Base-by-base conservation (phyloP, 2,888 invertebrate genomes). In the Zelleria hepariella region DNA sequence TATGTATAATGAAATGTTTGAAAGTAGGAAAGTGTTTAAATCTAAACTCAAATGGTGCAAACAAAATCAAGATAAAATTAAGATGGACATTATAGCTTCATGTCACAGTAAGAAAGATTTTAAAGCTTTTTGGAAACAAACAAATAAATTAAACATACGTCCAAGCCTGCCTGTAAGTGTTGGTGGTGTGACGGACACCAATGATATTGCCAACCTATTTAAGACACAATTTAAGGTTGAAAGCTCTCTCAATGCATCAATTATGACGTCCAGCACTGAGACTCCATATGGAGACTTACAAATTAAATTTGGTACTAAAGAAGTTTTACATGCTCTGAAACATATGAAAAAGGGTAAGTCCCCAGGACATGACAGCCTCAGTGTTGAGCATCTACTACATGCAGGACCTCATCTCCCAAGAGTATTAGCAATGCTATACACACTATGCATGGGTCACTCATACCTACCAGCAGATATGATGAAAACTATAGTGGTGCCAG, bases 1-100 rank as follows among this genome's bases (percentile, higher is more conserved):
- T n/a, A n/a, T 26, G n/a, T 62, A 61, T 27, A 27, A 48, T 1
- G 32, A 48, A 23, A 60, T 61, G 59, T 58, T 55, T 32, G 18
- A 49, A 3, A 26, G 58, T n/a, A 57, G 60, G 15, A 49, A 55
- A 24, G 51, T 53, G 2, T 59, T 59, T 55, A 58, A 62, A 49
- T 27, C 23, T 4, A 58, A 60, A 32, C 32, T 62, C 3, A 53
- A 32, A 32, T 58, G 32, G 23, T 59, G 62, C 48, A n/a, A n/a
- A n/a, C n/a, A n/a, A n/a, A n/a, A n/a, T n/a, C n/a, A n/a, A n/a
- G n/a, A n/a, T n/a, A n/a, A n/a, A n/a, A n/a, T n/a, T n/a, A n/a
- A n/a, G n/a, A n/a, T n/a, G n/a, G n/a, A n/a, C n/a, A n/a, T n/a
- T n/a, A n/a, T n/a, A n/a, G n/a, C n/a, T n/a, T n/a, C n/a, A n/a